Evolutionary conservation across 2,797 vertebrate species (phyloP), one percentile per base, ranked within the genome.

Genomic region (Luscinia megarhynchos): DNA sequence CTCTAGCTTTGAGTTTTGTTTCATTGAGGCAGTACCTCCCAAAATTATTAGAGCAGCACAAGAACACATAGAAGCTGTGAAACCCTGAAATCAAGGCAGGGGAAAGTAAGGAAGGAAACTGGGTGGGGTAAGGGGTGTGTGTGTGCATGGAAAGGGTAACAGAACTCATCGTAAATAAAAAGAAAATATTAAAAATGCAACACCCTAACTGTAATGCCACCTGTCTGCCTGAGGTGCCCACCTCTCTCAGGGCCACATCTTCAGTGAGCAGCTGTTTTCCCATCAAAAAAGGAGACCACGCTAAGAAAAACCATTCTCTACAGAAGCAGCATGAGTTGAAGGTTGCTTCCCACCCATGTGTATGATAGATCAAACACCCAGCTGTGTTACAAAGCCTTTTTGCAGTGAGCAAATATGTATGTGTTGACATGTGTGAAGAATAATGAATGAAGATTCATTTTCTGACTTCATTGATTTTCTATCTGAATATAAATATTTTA

Each of bases 41-140:
- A 51, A 87, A 68, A 73, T 63, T 64, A 34, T 41, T n/a, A 55
- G 13, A 86, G 27, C 22, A 66, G 32, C 43, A 79, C 51, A 53
- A 74, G 29, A 58, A 30, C 11, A n/a, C 11, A 50, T 23, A 29
- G 21, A 73, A 85, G 57, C 30, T 26, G 18, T 45, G 50, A 24
- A 53, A 58, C 24, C 9, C 32, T 61, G 67, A 88, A 83, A 66
- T 36, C 12, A 63, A 46, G 15, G 36, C 27, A 64, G 38, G 46
- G 29, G 10, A 23, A 63, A 67, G 16, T 7, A 54, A 84, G 46
- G 24, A 75, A 61, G 7, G 6, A 58, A 84, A 40, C 8, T 17
- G 16, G 6, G 12, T 15, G 0, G 12, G 10, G 12, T 4, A 13
- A 59, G n/a, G n/a, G 8, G 10, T 1, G 2, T 8, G 11, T 15